Evolutionary conservation across 2,797 vertebrate genomes (phyloP), one percentile per base, ranked within the genome.

Genomic region (Acrocephalus scirpaceus): DNA sequence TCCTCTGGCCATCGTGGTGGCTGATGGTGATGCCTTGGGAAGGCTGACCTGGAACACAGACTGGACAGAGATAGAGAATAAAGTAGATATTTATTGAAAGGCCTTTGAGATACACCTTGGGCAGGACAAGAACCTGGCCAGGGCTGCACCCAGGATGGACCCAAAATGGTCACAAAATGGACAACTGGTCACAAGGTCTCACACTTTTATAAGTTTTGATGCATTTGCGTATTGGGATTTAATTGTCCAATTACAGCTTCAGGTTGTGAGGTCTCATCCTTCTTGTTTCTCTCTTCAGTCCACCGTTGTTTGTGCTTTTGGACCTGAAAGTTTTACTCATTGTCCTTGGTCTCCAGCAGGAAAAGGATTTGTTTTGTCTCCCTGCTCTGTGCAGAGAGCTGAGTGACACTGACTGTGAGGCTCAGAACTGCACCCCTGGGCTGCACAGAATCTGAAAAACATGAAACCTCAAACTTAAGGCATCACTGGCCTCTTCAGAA

Each of bases 131-230:
- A 17, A n/a, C n/a, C n/a, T 58, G 56, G 3, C n/a, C n/a, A 26
- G n/a, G 23, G n/a, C 56, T 58, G 11, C 22, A 36, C n/a, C 23
- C n/a, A 25, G 16, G n/a, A 10, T 58, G n/a, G 56, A 36, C 15
- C 2, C 4, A 58, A 15, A 36, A 36, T 58, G 56, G 10, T 58
- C 23, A 58, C n/a, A 58, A 36, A 58, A 58, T 17, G 23, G 56
- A 16, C 1, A 1, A 5, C n/a, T 1, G 1, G 22, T 36, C n/a
- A 36, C 1, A 4, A 58, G 15, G n/a, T 11, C 10, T 58, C 3
- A 58, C 3, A 25, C 3, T 25, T 36, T 25, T 36, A 5, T 17
- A 36, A 58, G 32, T 58, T 58, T 58, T 58, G 56, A n/a, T 25
- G 15, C 10, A 25, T 36, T 58, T 36, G n/a, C 22, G 25, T 16